Evolutionary conservation across 2,888 invertebrate species (phyloP).

Genomic region (Boloria selene): DNA sequence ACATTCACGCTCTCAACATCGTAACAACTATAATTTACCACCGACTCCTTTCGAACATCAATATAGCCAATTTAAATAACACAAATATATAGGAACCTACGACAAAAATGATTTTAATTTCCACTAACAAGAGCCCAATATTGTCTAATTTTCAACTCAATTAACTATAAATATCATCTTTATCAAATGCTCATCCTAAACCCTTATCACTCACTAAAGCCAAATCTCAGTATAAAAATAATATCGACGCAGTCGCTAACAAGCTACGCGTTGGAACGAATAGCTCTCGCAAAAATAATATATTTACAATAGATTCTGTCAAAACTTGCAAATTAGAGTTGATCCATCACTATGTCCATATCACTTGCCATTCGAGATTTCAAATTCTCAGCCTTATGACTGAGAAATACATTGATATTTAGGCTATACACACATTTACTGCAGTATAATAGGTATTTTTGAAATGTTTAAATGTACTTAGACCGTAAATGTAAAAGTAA

Average conservation of each 20-base stretch:
- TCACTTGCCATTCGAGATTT: conserved; percentile 20
- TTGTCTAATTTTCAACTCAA: conserved; percentile 17
- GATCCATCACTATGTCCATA: conserved; percentile 16
- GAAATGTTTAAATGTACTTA: background rate
- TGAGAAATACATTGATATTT: background rate
- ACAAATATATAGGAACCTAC: conserved; percentile 14
- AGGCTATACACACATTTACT: conserved; percentile 17
- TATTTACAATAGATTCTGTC: conserved; percentile 18
- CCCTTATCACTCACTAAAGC: conserved; percentile 16
- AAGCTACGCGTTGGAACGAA: conserved; percentile 17
- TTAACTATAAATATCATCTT: conserved; percentile 10
- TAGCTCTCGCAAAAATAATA: background rate
- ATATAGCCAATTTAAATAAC: conserved; percentile 26
- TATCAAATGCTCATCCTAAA: conserved; percentile 8
- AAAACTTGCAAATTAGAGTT: conserved; percentile 20
- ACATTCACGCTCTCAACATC: conserved; percentile 5
- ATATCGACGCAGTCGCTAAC: conserved; percentile 14
- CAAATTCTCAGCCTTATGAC: conserved; percentile 16
- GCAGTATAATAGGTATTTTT: background rate
- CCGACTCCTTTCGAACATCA: conserved; percentile 24
- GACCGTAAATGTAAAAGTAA: conserved; percentile 17
- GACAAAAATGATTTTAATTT: conserved; percentile 14
- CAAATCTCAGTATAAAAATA: conserved; percentile 23
- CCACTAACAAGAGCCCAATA: conserved; percentile 18
- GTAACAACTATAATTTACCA: conserved; percentile 30